phyloP scores from a whole-genome alignment of 2,797 vertebrate species.

The Perodicticus potto region DNA sequence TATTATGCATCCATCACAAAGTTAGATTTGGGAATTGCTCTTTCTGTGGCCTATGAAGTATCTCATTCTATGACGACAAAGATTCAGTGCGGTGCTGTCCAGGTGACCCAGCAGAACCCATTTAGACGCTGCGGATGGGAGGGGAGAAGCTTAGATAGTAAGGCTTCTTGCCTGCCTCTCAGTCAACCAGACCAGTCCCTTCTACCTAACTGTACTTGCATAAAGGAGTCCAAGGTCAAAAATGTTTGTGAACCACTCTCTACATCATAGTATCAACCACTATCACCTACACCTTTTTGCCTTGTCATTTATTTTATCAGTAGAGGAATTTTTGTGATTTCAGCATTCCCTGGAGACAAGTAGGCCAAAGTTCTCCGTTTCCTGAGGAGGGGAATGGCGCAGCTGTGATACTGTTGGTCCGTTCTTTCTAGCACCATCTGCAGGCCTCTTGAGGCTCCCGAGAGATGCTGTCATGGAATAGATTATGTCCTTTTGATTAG shows the following conservation, averaged over 20 bases:
- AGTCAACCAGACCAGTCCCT: neutral
- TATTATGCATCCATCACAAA: neutral
- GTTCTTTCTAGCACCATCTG: neutral
- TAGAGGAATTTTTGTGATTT: neutral
- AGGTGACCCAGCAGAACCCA: neutral
- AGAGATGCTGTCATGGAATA: neutral
- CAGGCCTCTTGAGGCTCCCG: neutral
- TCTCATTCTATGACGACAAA: neutral
- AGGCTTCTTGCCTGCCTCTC: neutral
- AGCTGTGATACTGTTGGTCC: neutral
- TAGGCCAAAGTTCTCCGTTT: neutral
- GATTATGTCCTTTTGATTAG: neutral
- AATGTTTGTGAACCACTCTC: neutral
- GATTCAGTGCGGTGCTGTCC: neutral
- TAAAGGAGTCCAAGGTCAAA: neutral
- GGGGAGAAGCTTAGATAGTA: neutral
- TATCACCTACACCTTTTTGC: neutral
- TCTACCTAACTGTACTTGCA: neutral
- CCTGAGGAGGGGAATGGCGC: accelerated
- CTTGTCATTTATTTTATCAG: neutral
- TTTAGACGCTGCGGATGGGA: neutral
- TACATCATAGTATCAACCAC: neutral
- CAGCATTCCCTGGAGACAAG: neutral
- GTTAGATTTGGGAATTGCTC: neutral
- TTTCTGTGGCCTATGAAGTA: neutral